Conservation (phyloP, 2,797 vertebrate species). For the Acestrorhynchus altus region DNA sequence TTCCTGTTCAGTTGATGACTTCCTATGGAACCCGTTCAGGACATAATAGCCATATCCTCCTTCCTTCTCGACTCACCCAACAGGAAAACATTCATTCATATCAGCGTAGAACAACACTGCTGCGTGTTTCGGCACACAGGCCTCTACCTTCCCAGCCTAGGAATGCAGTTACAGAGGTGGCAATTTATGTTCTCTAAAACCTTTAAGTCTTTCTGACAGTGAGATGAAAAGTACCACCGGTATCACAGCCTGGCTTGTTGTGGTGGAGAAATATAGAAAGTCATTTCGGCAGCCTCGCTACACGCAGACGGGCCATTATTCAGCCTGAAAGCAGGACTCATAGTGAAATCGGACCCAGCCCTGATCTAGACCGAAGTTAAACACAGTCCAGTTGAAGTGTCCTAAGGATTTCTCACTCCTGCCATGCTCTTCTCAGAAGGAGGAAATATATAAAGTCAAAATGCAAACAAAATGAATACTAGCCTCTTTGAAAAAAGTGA, state of each 20-base stretch:
- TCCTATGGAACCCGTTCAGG: conserved; percentile 71
- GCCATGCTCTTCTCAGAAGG: conserved; percentile 51
- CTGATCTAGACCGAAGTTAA: conserved; percentile 56
- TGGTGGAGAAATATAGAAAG: conserved; percentile 37
- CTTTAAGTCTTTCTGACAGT: conserved; percentile 40
- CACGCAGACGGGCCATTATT: conserved; percentile 33
- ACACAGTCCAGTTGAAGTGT: conserved; percentile 66
- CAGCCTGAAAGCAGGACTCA: conserved; percentile 37
- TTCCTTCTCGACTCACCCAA: conserved; percentile 48
- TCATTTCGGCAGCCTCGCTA: conserved; percentile 26
- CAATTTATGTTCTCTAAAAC: conserved; percentile 36
- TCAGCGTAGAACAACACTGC: background rate
- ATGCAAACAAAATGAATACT: conserved; percentile 33
- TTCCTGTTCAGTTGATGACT: conserved; percentile 65
- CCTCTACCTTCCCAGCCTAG: background rate
- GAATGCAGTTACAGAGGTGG: background rate
- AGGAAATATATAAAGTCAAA: background rate
- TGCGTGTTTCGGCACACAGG: conserved; percentile 14
- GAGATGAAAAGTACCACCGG: conserved; percentile 36
- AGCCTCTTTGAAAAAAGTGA: background rate
- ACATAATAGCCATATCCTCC: conserved; percentile 66
- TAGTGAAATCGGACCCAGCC: conserved; percentile 50
- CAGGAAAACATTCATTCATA: conserved; percentile 49
- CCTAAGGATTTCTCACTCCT: conserved; percentile 63
- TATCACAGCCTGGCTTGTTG: conserved; percentile 2